These are phyloP conservation scores for Portevinia maculata DNA, from an alignment of 2,888 invertebrate genomes.

Conservation along the genomic window DNA sequence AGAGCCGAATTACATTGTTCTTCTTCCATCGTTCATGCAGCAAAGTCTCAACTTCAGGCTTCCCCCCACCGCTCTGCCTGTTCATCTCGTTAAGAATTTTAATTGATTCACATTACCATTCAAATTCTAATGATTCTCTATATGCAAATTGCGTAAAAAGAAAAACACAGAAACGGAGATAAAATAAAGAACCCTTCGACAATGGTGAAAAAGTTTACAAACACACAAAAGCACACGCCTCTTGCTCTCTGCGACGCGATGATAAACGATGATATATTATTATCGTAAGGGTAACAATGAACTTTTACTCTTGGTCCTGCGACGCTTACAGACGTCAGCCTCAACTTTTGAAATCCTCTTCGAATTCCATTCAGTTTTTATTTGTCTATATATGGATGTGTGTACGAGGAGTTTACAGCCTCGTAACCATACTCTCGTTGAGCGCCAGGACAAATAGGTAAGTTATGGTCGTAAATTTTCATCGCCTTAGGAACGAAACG, in stretches of 20 bases:
- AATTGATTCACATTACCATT: slow-evolving; percentile 72
- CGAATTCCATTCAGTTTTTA: slow-evolving; percentile 58
- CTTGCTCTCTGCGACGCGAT: slow-evolving; percentile 42
- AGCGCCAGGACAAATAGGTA: slow-evolving; percentile 56
- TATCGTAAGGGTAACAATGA: slow-evolving; percentile 63
- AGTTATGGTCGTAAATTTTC: slow-evolving; percentile 64
- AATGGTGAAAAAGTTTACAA: slow-evolving; percentile 56
- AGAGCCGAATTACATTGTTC: slow-evolving; percentile 23
- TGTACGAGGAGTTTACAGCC: slow-evolving; percentile 2
- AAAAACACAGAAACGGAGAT: slow-evolving; percentile 14
- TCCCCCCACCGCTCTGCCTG: slow-evolving; percentile 9
- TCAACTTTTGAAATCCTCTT: slow-evolving; percentile 4
- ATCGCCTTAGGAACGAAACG: slow-evolving; percentile 16
- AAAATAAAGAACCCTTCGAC: not conserved
- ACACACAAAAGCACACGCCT: slow-evolving; percentile 51
- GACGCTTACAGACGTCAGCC: slow-evolving; percentile 15
- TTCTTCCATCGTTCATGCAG: not conserved
- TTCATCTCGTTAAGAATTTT: slow-evolving; percentile 61
- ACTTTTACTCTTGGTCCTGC: slow-evolving; percentile 56
- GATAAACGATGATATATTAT: slow-evolving; percentile 72
- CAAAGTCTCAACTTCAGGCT: not conserved
- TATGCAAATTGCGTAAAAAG: slow-evolving; percentile 63
- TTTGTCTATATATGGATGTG: slow-evolving; percentile 2
- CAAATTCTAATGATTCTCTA: slow-evolving; percentile 72
- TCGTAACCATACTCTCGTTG: not conserved